Base-by-base conservation (phyloP, 2,797 vertebrate genomes). In the Eremophila alpestris region DNA sequence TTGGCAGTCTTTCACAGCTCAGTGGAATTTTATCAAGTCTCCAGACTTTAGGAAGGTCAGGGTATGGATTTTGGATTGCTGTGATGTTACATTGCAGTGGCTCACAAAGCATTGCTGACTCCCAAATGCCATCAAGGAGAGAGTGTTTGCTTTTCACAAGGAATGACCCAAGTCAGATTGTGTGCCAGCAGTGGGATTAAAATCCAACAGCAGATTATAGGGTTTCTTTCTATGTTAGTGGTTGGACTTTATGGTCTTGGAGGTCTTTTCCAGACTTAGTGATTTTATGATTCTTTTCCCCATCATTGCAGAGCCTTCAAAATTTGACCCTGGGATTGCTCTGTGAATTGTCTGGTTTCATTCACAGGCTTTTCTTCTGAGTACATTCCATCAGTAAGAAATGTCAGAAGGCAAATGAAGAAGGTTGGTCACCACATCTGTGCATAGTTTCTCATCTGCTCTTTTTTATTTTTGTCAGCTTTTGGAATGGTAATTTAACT, bases 21-120 rank as follows among this genome's bases (percentile, higher is more conserved):
- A 27, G 94, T 98, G 80, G 98, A 99, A 86, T 98, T 98, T 94
- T 98, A 98, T 96, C 98, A 98, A 96, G 97, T 98, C 94, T 97
- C 97, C 11, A 97, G 98, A 36, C 95, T 97, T 97, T 36, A 98
- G 96, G 98, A 98, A 27, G 96, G 96, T 98, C 40, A 97, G 98
- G 96, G 97, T 98, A 92, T 83, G 64, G 74, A 65, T 49, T 45
- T 74, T 63, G 11, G 20, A 32, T 68, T 91, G 36, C 49, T 67
- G 49, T 34, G 19, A 23, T 13, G 5, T 69, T 45, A 14, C 1
- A 0, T 60, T 46, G 20, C 49, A 70, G 13, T 27, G 48, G 56
- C 62, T 88, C 29, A 36, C 63, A 11, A 11, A 36, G 10, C 29
- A 29, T 19, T 90, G 52, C 70, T 49, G 69, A 54, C 13, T 83